Percentiles rank a stretch among this genome's conserved stretches.
phyloP scores from a whole-genome alignment of 2,888 invertebrate genomes.

The Synanthedon myopaeformis region DNA sequence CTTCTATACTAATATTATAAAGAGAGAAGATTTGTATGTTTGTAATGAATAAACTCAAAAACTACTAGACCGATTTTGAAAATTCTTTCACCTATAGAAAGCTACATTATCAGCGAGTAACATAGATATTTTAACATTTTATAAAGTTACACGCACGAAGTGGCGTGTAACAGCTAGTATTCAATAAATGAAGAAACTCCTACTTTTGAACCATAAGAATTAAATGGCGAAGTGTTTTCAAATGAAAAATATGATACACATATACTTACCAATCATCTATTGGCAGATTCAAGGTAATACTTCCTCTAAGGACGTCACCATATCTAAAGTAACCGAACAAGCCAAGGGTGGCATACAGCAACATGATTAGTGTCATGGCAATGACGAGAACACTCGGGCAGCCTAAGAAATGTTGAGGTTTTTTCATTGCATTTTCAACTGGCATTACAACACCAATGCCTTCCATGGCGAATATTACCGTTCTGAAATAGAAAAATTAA shows the following conservation, averaged over 20 bases:
- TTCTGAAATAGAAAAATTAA: slow-evolving; percentile 58
- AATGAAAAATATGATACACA: background rate
- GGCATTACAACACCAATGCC: slow-evolving; percentile 95
- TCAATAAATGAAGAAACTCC: background rate
- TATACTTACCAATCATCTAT: slow-evolving; percentile 72
- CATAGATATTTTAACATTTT: too few relatives aligned
- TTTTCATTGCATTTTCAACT: slow-evolving; percentile 90
- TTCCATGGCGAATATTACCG: slow-evolving; percentile 97
- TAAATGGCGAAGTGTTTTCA: background rate
- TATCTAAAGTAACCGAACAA: slow-evolving; percentile 91
- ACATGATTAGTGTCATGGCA: slow-evolving; percentile 84
- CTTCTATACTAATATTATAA: too few relatives aligned
- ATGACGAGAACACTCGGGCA: slow-evolving; percentile 86
- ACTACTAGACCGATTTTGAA: too few relatives aligned
- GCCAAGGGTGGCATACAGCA: slow-evolving; percentile 83
- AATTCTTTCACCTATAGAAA: too few relatives aligned
- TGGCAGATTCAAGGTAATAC: slow-evolving; percentile 88
- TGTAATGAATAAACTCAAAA: too few relatives aligned
- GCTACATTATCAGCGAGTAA: too few relatives aligned
- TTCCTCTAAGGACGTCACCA: slow-evolving; percentile 76
- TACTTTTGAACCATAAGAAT: background rate
- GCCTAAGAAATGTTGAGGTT: slow-evolving; percentile 84
- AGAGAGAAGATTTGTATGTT: too few relatives aligned
- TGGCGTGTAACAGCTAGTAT: background rate
- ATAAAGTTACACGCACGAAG: too few relatives aligned